Conservation (phyloP, 1,140 invertebrate species). For the Drosophila jambulina region DNA sequence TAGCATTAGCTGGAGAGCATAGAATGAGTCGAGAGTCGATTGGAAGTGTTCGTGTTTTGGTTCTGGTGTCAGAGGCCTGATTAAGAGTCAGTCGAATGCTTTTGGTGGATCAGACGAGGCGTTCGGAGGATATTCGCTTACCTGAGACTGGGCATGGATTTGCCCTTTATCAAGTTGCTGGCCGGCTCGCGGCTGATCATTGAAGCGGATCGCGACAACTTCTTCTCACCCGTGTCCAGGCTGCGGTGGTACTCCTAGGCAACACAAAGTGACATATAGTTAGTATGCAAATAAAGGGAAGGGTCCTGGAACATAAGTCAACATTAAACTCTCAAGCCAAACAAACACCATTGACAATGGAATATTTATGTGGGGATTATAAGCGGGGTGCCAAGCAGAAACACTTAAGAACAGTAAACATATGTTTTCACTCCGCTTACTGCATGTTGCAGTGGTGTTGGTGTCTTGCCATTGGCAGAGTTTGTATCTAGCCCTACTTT, state of each 20-base stretch:
- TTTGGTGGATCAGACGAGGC: not conserved
- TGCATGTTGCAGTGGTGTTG: conserved; percentile 81
- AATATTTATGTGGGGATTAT: conserved; percentile 13
- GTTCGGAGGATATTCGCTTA: conserved; percentile 80
- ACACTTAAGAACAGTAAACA: conserved; percentile 61
- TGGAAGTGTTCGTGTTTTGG: conserved; percentile 39
- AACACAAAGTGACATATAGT: conserved; percentile 6
- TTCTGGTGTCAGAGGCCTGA: conserved; percentile 46
- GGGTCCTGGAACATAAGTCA: not conserved
- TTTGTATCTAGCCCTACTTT: conserved; percentile 93
- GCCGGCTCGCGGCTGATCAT: conserved; percentile 86
- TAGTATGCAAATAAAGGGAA: too few relatives aligned
- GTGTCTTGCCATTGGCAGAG: conserved; percentile 86
- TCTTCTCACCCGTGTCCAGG: conserved; percentile 91
- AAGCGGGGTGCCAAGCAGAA: conserved; percentile 43
- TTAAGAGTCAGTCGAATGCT: conserved; percentile 33
- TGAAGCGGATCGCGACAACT: conserved; percentile 88
- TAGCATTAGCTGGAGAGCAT: conserved; percentile 44
- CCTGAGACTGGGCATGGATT: conserved; percentile 98
- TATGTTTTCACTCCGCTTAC: conserved; percentile 76
- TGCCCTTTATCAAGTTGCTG: conserved; percentile 94
- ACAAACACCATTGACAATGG: conserved; percentile 32
- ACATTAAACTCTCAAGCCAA: conserved; percentile 56
- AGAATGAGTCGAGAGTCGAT: conserved; percentile 32
- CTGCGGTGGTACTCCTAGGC: conserved; percentile 91